Evolutionary conservation across 2,113 vertebrate genomes (phyloP), one percentile per base, ranked within the genome.

Genomic region (Synchiropus splendidus): DNA sequence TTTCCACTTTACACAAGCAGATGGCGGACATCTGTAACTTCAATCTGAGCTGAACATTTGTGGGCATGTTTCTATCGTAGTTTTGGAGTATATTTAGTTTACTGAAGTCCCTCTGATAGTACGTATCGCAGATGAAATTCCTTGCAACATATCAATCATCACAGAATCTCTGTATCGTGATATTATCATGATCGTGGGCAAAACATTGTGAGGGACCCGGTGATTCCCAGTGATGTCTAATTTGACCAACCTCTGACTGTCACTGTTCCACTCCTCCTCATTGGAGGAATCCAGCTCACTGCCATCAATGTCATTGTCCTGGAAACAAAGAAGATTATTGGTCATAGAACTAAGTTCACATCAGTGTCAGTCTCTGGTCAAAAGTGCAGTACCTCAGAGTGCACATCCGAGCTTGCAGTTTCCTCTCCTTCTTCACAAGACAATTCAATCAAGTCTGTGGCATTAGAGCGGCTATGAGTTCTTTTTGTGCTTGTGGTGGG

Each of bases 221-320:
- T n/a, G n/a, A n/a, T n/a, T n/a, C n/a, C n/a, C n/a, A n/a, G n/a
- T n/a, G n/a, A n/a, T n/a, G n/a, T n/a, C n/a, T n/a, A n/a, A n/a
- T 6, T 33, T 12, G 6, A 33, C 10, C 32, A 87, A 96, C 93
- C 91, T 94, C 9, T 90, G 89, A 53, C 84, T 89, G 57, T 90
- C 91, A 77, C 89, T 97, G 27, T 76, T 91, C 92, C 94, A 98
- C 40, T 98, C 86, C 40, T 92, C 89, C 36, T 92, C 88, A 46
- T 87, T 86, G 14, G 90, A 90, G 1, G 87, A 90, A 27, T 84
- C 76, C 58, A 74, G 79, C 13, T 90, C 92, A 73, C 87, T 94
- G 41, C 89, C 87, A 16, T 88, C 86, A 34, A 82, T 31, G 6
- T 89, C 88, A 48, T 85, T 85, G 37, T 91, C 90, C 94, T 98